Evolutionary conservation across 1,140 invertebrate species (phyloP).

Genomic region (Conus betulinus): DNA sequence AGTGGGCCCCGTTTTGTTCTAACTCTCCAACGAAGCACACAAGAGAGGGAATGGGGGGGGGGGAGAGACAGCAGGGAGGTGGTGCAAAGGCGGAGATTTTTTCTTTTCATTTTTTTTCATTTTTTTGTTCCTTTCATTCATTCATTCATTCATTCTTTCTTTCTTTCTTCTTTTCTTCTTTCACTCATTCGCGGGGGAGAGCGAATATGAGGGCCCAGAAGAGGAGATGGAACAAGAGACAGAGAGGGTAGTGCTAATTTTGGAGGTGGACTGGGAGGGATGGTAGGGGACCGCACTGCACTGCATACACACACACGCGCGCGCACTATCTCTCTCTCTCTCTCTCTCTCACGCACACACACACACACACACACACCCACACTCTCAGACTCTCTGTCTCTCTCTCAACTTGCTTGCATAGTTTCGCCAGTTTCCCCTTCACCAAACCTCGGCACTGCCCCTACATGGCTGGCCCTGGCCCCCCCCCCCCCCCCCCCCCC

Average conservation of each 20-base stretch:
- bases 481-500: background rate
- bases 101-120: too few relatives aligned
- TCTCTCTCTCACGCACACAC: background rate
- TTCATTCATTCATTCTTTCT: too few relatives aligned
- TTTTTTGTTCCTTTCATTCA: too few relatives aligned
- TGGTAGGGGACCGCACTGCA: background rate
- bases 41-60: too few relatives aligned
- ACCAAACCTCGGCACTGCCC: background rate
- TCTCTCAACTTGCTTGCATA: background rate
- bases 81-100: too few relatives aligned
- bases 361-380: background rate
- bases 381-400: background rate
- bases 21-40: too few relatives aligned
- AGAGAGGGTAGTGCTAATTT: background rate
- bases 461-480: background rate
- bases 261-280: background rate
- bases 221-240: background rate
- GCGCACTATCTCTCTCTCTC: background rate
- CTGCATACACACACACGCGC: conserved; percentile 10
- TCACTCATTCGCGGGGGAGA: too few relatives aligned
- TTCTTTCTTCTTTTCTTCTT: too few relatives aligned
- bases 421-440: background rate
- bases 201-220: background rate
- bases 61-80: too few relatives aligned
- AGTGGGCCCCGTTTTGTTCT: too few relatives aligned